Evolutionary conservation across 2,797 vertebrate species (phyloP), one percentile per base, ranked within the genome.

Genomic region (Okamejei kenojei): DNA sequence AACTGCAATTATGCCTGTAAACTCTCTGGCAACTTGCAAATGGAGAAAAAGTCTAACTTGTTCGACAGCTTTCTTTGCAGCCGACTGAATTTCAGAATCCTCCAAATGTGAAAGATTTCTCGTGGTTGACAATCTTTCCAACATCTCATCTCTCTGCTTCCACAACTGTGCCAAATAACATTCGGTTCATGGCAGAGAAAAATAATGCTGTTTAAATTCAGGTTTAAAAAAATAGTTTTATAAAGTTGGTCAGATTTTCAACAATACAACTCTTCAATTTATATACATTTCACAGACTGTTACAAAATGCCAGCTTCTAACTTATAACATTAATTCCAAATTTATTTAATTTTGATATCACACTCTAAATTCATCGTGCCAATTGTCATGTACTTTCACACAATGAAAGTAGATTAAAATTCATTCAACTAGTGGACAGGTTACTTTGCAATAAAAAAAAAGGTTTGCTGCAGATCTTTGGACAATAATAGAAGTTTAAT

Each of bases 101-200:
- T 99, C 98, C 97, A 99, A 96, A 94, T 97, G 99, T 93, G 97
- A 97, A 95, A 99, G 98, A 94, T 98, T 98, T 94, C 98, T 97
- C 93, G 98, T 98, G 10, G 97, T 98, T 68, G 98, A 98, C 32
- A 99, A 96, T 94, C 98, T 97, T 95, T 99, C 99, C 94, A 99
- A 94, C 95, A 99, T 97, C 93, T 99, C 98, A n/a, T 96, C 97
- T 95, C 97, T 98, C 94, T 99, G 99, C 61, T 98, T 96, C 7
- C 97, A 96, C 96, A 99, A 97, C 94, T 99, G 98, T 1, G 97
- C 97, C 93, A 99, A 95, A 95, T 99, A 99, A 94, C 98, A 98
- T 94, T 97, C 97, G 0, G 97, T 97, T 73, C 98, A 98, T 98
- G 94, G 0, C 91, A 61, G 90, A 68, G 32, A 94, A 94, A 94